phyloP scores from a whole-genome alignment of 2,797 vertebrate species.

The Spatula versicolor region DNA sequence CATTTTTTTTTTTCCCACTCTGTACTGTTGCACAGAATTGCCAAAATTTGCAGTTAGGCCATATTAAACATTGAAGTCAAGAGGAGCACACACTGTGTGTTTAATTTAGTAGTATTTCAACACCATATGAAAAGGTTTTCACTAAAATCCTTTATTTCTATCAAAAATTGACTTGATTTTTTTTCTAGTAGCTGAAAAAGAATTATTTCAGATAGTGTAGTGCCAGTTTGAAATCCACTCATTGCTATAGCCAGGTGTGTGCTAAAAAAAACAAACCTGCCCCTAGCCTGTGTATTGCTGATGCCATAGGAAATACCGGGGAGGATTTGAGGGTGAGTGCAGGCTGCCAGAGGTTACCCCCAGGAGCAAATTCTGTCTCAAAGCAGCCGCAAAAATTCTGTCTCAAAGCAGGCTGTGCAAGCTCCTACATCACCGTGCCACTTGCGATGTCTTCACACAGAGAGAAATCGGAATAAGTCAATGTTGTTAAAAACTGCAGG shows the following conservation, averaged over 20 bases:
- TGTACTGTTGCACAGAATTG: background rate
- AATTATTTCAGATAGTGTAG: background rate
- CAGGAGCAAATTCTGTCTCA: background rate
- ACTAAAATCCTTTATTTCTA: background rate
- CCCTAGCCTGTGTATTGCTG: background rate
- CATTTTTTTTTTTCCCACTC: background rate
- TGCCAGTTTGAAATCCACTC: background rate
- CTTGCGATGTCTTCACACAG: background rate
- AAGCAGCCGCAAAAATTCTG: background rate
- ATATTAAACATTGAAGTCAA: background rate
- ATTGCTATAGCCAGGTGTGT: background rate
- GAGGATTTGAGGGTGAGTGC: background rate
- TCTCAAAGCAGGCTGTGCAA: background rate
- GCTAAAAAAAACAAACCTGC: background rate
- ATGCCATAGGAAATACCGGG: fast-evolving
- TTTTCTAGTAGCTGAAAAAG: background rate
- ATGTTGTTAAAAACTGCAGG: fast-evolving
- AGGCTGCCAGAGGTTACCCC: background rate
- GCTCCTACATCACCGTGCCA: background rate
- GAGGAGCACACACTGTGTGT: background rate
- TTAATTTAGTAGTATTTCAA: background rate
- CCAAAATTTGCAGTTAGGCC: background rate
- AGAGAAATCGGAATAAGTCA: background rate
- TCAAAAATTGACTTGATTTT: background rate
- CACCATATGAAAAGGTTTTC: background rate